These are phyloP conservation scores for Xiphias gladius DNA, from an alignment of 2,113 vertebrate genomes.

Conservation along the genomic window DNA sequence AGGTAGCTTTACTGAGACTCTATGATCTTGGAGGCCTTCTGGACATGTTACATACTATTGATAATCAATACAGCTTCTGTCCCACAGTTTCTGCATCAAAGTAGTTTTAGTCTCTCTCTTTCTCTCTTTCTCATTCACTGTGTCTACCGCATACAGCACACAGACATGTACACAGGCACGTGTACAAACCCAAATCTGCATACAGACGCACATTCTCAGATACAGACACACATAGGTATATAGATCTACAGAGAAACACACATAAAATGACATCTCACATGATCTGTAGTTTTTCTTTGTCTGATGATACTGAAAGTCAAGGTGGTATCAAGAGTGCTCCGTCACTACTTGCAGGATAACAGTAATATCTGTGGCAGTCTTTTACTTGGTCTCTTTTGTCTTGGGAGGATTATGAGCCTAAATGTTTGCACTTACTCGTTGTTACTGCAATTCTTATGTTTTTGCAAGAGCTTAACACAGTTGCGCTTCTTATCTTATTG, in stretches of 20 bases:
- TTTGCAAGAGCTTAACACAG: conserved; percentile 21
- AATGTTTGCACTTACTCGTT: conserved; percentile 25
- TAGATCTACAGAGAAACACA: not conserved
- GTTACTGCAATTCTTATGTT: conserved; percentile 17
- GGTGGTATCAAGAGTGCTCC: not conserved
- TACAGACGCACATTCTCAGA: not conserved
- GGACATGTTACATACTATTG: conserved; percentile 61
- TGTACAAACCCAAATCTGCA: conserved; percentile 13
- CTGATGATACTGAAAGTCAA: conserved; percentile 30
- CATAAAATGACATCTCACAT: not conserved
- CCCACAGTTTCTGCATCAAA: conserved; percentile 56
- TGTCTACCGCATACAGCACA: not conserved
- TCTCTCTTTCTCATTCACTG: conserved; percentile 1
- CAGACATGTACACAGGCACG: not conserved
- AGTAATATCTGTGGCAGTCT: conserved; percentile 15
- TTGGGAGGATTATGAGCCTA: conserved; percentile 9
- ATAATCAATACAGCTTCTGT: conserved; percentile 69
- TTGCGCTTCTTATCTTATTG: conserved; percentile 17
- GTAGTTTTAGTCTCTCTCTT: conserved; percentile 3
- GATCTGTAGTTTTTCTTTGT: not conserved
- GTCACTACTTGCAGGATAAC: conserved; percentile 12
- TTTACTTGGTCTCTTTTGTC: conserved; percentile 18
- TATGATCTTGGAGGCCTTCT: conserved; percentile 53
- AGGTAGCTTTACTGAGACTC: conserved; percentile 20
- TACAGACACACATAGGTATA: not conserved